Base-by-base conservation (phyloP, 1,140 invertebrate genomes). In the Aphelenchoides fujianensis region DNA sequence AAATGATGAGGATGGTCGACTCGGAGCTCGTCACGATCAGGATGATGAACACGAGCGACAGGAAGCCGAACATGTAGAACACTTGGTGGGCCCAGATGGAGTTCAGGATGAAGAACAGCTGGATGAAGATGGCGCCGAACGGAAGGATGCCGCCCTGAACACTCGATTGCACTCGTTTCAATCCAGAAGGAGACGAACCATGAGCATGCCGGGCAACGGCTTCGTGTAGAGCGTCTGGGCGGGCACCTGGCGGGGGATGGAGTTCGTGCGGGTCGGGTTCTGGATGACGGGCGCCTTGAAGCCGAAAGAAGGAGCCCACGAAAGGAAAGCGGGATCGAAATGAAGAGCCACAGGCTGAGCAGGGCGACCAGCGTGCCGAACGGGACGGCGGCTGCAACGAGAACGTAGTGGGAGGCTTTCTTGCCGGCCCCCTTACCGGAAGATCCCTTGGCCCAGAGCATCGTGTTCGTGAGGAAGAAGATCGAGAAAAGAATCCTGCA, bases 61-160 rank as follows among this genome's bases (percentile, higher is more conserved):
- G 88, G 86, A 98, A 98, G 74, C 96, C 96, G 86, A 98, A 98
- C 95, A 98, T 98, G 88, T 98, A 98, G 85, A 98, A 98, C 86
- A 95, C 95, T 87, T 95, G 92, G 82, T 91, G 93, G 37, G 93
- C 94, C 96, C 96, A 98, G 57, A 98, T 91, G 32, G 94, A 97
- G 87, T 97, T 98, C 16, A 98, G 88, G 74, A 98, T 98, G 85
- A 98, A 98, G 88, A 98, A 98, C 16, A 98, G 89, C 84, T 98
- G 96, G 78, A 98, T 98, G 85, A 98, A 98, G 85, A 98, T 98
- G 85, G 96, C 98, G 48, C 95, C 96, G 86, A 98, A 98, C 3
- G 96, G 96, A 74, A 98, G 86, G 55, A 98, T 94, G 41, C 96
- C 95, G 35, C 95, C 95, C 55, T 7, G 32, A 7, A 59, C n/a